These are phyloP conservation scores for Bovichtus diacanthus DNA, from an alignment of 2,797 vertebrate genomes.

Conservation along the genomic window DNA sequence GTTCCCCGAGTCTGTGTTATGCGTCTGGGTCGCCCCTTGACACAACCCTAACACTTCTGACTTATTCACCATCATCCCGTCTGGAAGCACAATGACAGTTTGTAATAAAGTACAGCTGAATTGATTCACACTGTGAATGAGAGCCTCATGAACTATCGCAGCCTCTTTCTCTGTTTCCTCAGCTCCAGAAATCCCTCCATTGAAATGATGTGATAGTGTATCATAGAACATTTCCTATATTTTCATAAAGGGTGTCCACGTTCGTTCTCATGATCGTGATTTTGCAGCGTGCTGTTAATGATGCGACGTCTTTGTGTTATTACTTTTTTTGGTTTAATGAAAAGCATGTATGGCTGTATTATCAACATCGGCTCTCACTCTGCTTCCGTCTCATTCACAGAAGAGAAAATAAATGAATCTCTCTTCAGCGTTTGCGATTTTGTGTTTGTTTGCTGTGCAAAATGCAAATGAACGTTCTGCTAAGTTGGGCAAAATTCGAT, in stretches of 20 bases:
- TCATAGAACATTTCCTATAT: constrained; percentile 31
- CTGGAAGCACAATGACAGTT: constrained; percentile 41
- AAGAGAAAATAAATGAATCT: neutral
- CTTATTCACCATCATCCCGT: constrained; percentile 29
- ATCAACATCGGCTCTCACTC: neutral
- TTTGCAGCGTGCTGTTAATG: neutral
- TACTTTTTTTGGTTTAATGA: constrained; percentile 11
- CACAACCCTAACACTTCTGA: too few relatives aligned
- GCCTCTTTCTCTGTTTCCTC: constrained; percentile 17
- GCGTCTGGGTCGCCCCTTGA: too few relatives aligned
- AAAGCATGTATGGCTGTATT: neutral
- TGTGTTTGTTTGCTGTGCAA: neutral
- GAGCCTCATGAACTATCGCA: constrained; percentile 37
- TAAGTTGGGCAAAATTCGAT: too few relatives aligned
- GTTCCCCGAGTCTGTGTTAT: too few relatives aligned
- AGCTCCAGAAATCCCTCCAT: constrained; percentile 22
- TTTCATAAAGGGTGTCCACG: constrained; percentile 11
- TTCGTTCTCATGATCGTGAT: constrained; percentile 7
- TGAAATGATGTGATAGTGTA: constrained; percentile 27
- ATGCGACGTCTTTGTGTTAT: constrained; percentile 7
- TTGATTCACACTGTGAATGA: constrained; percentile 52
- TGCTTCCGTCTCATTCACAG: neutral
- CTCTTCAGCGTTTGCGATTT: neutral
- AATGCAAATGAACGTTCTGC: constrained; percentile 14
- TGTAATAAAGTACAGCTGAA: constrained; percentile 44